A percentile compares a stretch with the other conserved stretches of the same genome.
These are phyloP conservation scores for Andrena marginata DNA, from an alignment of 2,888 invertebrate species.

Conservation along the genomic window DNA sequence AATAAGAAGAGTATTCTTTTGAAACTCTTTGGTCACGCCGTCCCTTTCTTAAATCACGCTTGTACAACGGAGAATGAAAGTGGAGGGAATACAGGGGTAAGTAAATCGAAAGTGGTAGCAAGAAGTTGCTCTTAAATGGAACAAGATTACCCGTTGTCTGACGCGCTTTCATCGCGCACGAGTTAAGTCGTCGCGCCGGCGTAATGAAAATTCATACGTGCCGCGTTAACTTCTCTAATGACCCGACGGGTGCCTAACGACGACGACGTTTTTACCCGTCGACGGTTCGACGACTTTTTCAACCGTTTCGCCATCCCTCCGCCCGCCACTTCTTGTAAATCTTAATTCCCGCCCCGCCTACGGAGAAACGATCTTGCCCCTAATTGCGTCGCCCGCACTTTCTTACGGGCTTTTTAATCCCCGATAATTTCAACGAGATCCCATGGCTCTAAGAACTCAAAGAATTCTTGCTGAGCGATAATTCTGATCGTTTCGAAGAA, in stretches of 20 bases:
- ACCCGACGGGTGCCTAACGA: conserved; percentile 51
- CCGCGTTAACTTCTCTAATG: conserved; percentile 57
- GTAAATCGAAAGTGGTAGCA: background rate
- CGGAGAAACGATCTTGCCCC: conserved; percentile 16
- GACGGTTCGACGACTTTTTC: conserved; percentile 25
- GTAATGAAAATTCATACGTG: conserved; percentile 54
- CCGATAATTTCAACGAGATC: conserved; percentile 19
- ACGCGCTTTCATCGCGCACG: conserved; percentile 26
- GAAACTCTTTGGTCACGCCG: too few species aligned
- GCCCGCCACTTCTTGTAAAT: conserved; percentile 27
- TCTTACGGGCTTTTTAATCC: conserved; percentile 20
- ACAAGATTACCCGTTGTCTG: conserved; percentile 51
- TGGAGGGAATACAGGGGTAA: background rate
- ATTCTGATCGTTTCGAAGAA: conserved; percentile 6
- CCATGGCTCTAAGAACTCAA: background rate
- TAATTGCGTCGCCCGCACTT: conserved; percentile 32
- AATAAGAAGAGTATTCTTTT: too few species aligned
- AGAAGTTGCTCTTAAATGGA: background rate
- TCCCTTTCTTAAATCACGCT: too few species aligned
- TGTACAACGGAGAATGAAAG: background rate
- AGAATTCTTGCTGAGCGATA: background rate
- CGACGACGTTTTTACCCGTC: conserved; percentile 33
- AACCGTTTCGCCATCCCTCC: background rate
- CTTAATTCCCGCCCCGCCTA: conserved; percentile 20
- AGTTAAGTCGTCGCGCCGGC: conserved; percentile 10